Conservation (phyloP, 2,797 vertebrate species). For the Peromyscus melanophrys region DNA sequence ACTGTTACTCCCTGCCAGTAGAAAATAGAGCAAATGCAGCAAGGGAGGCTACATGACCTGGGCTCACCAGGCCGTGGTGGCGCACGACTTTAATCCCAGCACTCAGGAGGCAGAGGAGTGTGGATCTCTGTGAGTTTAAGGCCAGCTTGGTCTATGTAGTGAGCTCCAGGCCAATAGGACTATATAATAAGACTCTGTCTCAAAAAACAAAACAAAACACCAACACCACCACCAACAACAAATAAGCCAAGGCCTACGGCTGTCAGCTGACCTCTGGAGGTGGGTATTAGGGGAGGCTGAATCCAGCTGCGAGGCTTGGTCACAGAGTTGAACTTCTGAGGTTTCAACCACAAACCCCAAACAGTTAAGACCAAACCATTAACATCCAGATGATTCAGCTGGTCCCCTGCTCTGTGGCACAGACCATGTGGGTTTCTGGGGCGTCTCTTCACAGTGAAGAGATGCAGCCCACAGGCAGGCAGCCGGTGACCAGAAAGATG, state of each 20-base stretch:
- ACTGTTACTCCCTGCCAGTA: neutral
- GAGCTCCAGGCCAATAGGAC: neutral
- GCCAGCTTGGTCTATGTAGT: neutral
- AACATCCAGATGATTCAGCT: too few species aligned
- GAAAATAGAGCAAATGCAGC: too few species aligned
- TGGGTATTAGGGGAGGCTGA: neutral
- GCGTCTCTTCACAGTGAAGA: neutral
- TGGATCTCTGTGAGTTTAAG: neutral
- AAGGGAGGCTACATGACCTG: accelerated
- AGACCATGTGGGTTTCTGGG: neutral
- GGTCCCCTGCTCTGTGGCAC: neutral
- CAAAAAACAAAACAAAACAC: neutral
- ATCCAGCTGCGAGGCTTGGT: accelerated
- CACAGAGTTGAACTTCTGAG: neutral
- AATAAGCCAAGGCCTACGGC: neutral
- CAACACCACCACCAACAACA: neutral
- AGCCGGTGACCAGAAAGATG: neutral
- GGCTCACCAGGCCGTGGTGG: neutral
- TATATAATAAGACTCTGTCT: neutral
- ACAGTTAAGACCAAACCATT: neutral
- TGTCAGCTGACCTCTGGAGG: accelerated
- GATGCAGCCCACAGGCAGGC: neutral
- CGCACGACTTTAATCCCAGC: too few species aligned
- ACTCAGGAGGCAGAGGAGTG: neutral
- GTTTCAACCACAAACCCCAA: neutral